Conservation (phyloP, 2,113 vertebrate genomes). For the Semicossyphus pulcher region DNA sequence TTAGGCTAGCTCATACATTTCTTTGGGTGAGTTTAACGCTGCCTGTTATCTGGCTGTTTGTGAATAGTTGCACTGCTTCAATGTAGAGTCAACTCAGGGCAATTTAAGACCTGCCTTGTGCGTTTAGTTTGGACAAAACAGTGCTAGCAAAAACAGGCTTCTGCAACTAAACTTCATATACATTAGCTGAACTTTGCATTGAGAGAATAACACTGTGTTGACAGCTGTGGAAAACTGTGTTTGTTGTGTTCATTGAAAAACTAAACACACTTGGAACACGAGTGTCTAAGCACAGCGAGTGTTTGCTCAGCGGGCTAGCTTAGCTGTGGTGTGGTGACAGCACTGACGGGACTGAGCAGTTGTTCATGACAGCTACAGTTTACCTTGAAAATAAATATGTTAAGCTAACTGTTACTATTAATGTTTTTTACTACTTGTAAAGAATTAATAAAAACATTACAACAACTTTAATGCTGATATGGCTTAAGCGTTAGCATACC, state of each 20-base stretch:
- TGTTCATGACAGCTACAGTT: background rate
- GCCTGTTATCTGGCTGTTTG: constrained; percentile 14
- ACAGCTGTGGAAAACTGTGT: background rate
- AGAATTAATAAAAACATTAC: no score
- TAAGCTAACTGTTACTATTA: no score
- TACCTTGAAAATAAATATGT: background rate
- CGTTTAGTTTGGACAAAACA: background rate
- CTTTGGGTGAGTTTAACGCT: constrained; percentile 20
- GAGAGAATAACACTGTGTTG: background rate
- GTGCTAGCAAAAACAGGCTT: background rate
- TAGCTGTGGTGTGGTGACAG: background rate
- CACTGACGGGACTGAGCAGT: background rate
- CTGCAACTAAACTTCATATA: background rate
- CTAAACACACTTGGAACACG: background rate
- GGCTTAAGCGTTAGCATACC: background rate
- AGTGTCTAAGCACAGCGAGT: no score
- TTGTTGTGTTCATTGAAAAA: constrained; percentile 13
- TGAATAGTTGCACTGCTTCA: constrained; percentile 5
- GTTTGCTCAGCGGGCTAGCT: background rate
- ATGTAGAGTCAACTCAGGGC: constrained; percentile 7
- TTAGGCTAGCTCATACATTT: constrained; percentile 13
- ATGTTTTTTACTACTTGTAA: no score
- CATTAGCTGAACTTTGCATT: background rate
- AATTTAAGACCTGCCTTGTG: background rate
- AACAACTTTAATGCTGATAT: background rate